Evolutionary conservation across 2,113 vertebrate species (phyloP).

Genomic region (Thunnus thynnus): DNA sequence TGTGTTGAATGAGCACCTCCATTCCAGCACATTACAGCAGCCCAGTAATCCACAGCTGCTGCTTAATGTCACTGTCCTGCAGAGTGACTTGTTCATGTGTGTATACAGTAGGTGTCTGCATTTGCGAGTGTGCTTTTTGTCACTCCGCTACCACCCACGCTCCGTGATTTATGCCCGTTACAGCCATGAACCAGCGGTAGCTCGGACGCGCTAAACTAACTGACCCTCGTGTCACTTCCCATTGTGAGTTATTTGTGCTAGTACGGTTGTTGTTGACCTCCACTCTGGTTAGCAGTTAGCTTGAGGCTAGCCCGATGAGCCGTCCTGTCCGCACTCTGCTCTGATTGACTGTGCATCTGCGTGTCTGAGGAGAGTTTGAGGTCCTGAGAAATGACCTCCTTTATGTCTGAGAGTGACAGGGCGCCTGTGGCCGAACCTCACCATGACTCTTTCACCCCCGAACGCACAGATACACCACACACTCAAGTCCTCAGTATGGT

Average conservation of each 20-base stretch:
- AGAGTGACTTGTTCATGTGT: slow-evolving; percentile 26
- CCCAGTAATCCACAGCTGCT: slow-evolving; percentile 49
- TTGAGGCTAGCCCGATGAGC: slow-evolving; percentile 8
- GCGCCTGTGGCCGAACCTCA: slow-evolving; percentile 65
- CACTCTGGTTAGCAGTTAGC: slow-evolving; percentile 45
- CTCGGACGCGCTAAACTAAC: neutral
- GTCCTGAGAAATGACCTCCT: slow-evolving; percentile 61
- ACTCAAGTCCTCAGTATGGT: slow-evolving; percentile 34
- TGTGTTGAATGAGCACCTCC: slow-evolving; percentile 38
- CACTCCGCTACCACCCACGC: neutral
- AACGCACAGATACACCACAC: slow-evolving; percentile 29
- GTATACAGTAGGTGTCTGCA: neutral
- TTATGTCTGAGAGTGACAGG: slow-evolving; percentile 51
- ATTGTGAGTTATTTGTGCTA: neutral
- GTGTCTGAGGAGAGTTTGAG: slow-evolving; percentile 13
- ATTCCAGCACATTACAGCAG: slow-evolving; percentile 32
- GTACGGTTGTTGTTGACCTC: slow-evolving; percentile 41
- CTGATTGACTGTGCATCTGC: slow-evolving; percentile 47
- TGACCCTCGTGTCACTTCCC: neutral
- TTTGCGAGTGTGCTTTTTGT: slow-evolving; percentile 25
- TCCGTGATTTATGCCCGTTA: slow-evolving; percentile 3
- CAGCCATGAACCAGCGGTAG: neutral
- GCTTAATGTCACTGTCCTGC: slow-evolving; percentile 39
- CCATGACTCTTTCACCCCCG: slow-evolving; percentile 40
- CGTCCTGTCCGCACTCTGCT: slow-evolving; percentile 51